Base-by-base conservation (phyloP, 92 coral and sea anemone genomes). In the Siderastrea radians region DNA sequence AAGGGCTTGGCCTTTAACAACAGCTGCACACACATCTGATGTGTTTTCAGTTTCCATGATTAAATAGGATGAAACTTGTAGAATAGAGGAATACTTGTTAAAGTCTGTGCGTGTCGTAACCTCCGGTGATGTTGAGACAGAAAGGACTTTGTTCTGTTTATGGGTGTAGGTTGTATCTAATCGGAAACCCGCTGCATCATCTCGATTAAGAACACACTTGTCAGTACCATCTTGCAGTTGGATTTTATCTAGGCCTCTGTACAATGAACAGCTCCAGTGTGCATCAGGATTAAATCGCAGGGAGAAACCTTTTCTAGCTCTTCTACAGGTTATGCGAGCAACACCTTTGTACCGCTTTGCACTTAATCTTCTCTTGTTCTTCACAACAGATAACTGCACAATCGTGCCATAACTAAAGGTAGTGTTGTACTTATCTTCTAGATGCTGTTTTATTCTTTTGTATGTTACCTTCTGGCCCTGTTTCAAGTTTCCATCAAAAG, bases 301-400 rank as follows among this genome's bases (percentile, higher is more conserved):
- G 26, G 85, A 49, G 71, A 90, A 90, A n/a, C 93, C 93, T 54
- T 90, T 85, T 70, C 90, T 66, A 70, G 93, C 78, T 85, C 89
- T 86, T 65, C 87, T 74, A 84, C 93, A 90, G 43, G 90, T 90
- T 81, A 90, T 83, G 45, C 74, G 72, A 69, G 93, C 93, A 61
- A 90, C 87, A 46, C 93, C 90, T 74, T 81, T 72, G 66, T 90
- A 85, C 61, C 90, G 80, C 87, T 87, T 87, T 47, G 86, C 80
- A 54, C 86, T 72, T 60, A 87, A 72, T 63, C 73, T 77, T 15
- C 81, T 55, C 68, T 79, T 87, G 77, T 79, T 77, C 72, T 67
- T 73, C 70, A 87, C 78, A 19, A 80, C 82, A 80, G 80, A 87
- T 51, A 80, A 52, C 59, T 87, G 82, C 65, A 87, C 86, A 61